phyloP scores from a whole-genome alignment of 2,113 vertebrate species.

The Scomber colias region DNA sequence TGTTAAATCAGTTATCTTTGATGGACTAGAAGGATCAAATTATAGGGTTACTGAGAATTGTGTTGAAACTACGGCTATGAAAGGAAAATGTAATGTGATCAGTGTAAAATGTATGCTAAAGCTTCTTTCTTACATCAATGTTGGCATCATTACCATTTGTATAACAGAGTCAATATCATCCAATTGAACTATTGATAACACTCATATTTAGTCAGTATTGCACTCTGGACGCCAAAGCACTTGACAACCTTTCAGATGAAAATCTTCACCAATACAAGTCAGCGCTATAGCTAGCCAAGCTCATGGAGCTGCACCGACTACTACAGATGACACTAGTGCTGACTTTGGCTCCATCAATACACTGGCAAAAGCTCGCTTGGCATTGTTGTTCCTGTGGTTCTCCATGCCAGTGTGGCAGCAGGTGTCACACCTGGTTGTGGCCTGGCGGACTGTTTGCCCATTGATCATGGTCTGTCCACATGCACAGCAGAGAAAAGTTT shows the following conservation, averaged over 20 bases:
- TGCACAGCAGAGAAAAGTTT: conserved; percentile 22
- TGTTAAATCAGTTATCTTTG: conserved; percentile 15
- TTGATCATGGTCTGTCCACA: conserved; percentile 33
- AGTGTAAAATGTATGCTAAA: background rate
- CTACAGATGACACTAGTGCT: conserved; percentile 50
- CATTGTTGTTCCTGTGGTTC: conserved; percentile 16
- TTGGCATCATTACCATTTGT: background rate
- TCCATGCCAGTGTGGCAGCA: conserved; percentile 56
- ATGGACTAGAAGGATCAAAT: background rate
- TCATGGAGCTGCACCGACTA: conserved; percentile 28
- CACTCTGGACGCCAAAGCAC: background rate
- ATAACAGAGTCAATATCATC: background rate
- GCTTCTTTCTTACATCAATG: background rate
- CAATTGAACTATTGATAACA: background rate
- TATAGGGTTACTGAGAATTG: background rate
- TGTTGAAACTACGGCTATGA: background rate
- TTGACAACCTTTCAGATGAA: conserved; percentile 37
- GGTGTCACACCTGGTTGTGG: conserved; percentile 66
- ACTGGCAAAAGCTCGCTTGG: conserved; percentile 46
- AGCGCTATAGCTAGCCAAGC: conserved; percentile 13
- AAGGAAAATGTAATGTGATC: background rate
- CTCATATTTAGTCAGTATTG: background rate
- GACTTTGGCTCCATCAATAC: conserved; percentile 49
- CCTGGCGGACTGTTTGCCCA: conserved; percentile 26
- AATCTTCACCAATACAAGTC: conserved; percentile 24